These are phyloP conservation scores for Atopsyche davidsoni DNA, from an alignment of 1,140 invertebrate species.

Conservation along the genomic window DNA sequence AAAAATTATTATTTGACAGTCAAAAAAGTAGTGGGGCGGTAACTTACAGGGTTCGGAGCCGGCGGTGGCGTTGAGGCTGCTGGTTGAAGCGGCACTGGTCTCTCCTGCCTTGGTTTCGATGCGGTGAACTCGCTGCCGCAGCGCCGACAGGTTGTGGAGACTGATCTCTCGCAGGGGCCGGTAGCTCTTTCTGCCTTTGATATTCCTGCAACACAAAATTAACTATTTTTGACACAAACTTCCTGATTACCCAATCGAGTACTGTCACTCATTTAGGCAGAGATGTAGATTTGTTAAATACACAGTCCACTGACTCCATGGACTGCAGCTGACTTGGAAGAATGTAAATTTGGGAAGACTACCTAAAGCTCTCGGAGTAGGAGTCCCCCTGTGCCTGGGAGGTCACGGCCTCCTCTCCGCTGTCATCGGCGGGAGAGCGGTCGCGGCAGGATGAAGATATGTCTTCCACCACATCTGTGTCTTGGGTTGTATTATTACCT, in stretches of 20 bases:
- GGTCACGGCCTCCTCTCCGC: slow-evolving; percentile 3
- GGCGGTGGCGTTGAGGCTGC: slow-evolving; percentile 26
- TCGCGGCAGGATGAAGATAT: slow-evolving; percentile 24
- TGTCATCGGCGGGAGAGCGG: slow-evolving; percentile 6
- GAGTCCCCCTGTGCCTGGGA: background rate
- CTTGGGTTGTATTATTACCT: slow-evolving; percentile 27
- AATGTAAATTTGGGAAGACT: background rate
- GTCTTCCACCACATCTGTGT: slow-evolving; percentile 24
- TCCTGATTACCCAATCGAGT: background rate
- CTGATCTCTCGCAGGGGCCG: slow-evolving; percentile 25
- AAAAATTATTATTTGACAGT: background rate
- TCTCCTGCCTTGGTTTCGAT: slow-evolving; percentile 2
- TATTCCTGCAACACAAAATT: slow-evolving; percentile 11
- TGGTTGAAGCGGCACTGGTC: slow-evolving; percentile 8
- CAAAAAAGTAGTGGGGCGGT: background rate
- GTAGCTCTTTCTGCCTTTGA: slow-evolving; percentile 28
- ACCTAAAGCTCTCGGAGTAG: slow-evolving; percentile 16
- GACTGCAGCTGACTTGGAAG: no score
- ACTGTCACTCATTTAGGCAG: background rate
- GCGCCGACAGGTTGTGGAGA: slow-evolving; percentile 22
- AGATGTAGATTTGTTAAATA: background rate
- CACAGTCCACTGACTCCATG: no score
- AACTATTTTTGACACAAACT: no score
- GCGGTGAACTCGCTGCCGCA: slow-evolving; percentile 11
- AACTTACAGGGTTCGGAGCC: slow-evolving; percentile 22